phyloP scores from a whole-genome alignment of 2,113 vertebrate species.

The Amphiprion ocellaris region DNA sequence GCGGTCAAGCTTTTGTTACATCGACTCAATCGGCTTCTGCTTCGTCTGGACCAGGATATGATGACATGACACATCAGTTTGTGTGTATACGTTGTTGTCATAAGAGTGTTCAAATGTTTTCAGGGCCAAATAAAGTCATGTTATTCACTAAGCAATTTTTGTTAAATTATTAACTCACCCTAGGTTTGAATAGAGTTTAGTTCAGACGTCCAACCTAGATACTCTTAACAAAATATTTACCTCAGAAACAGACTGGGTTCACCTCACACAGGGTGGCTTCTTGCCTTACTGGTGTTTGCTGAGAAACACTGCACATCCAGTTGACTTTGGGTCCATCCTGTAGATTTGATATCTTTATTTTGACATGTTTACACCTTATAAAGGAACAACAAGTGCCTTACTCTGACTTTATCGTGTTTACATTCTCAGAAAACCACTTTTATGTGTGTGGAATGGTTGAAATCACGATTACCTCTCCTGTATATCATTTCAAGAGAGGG shows the following conservation, averaged over 20 bases:
- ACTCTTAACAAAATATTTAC: conserved; percentile 54
- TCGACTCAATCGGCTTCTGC: not conserved
- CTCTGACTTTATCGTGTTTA: not conserved
- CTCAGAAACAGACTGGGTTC: conserved; percentile 15
- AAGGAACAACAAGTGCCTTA: conserved; percentile 25
- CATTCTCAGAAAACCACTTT: conserved; percentile 17
- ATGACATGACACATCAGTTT: conserved; percentile 25
- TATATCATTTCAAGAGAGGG: conserved; percentile 22
- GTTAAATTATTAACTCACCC: conserved; percentile 50
- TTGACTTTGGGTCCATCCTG: not conserved
- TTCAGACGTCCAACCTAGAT: not conserved
- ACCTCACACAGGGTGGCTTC: conserved; percentile 3
- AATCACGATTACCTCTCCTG: not conserved
- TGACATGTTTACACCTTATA: conserved; percentile 25
- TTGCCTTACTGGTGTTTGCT: conserved; percentile 8
- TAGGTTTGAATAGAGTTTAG: not conserved
- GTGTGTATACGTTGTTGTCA: not conserved
- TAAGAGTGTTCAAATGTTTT: not conserved
- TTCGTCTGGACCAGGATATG: not conserved
- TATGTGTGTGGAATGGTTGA: not conserved
- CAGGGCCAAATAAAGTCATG: conserved; percentile 31
- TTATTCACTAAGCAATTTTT: not conserved
- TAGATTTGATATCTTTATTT: conserved; percentile 23
- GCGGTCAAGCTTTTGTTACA: conserved; percentile 18
- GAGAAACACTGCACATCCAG: not conserved